A percentile compares a stretch with the other conserved stretches of the same genome.
phyloP scores from a whole-genome alignment of 2,888 invertebrate genomes.

The Siphlonurus alternatus region DNA sequence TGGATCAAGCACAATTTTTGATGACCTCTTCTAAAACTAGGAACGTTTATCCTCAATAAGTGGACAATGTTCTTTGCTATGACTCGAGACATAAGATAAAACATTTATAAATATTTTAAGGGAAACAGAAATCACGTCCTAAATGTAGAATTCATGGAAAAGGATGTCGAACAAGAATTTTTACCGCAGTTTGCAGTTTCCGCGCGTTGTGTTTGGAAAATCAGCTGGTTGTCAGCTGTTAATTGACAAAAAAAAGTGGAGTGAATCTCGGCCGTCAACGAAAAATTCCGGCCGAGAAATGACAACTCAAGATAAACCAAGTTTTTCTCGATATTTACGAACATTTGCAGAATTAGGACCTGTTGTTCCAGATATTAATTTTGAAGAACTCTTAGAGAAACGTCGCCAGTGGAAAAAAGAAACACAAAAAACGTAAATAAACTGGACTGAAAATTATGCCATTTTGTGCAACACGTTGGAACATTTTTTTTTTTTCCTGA shows the following conservation, averaged over 20 bases:
- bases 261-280: background rate
- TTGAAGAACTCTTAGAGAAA: conserved; percentile 1
- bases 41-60: too few relatives aligned
- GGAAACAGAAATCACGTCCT: too few relatives aligned
- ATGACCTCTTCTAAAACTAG: too few relatives aligned
- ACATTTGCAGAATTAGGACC: conserved; percentile 5
- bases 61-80: too few relatives aligned
- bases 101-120: too few relatives aligned
- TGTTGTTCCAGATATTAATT: background rate
- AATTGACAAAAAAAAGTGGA: background rate
- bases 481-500: background rate
- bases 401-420: conserved; percentile 7
- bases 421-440: conserved; percentile 4
- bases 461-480: background rate
- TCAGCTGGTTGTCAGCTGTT: background rate
- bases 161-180: too few relatives aligned
- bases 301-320: conserved; percentile 4
- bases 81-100: too few relatives aligned
- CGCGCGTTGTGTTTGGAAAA: too few relatives aligned
- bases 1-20: too few relatives aligned
- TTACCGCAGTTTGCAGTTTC: background rate
- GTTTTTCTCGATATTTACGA: conserved; percentile 8
- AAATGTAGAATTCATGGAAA: too few relatives aligned
- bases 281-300: background rate
- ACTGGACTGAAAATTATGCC: background rate